These are phyloP conservation scores for Calliphora vicina DNA, from an alignment of 1,140 invertebrate species.

Conservation along the genomic window DNA sequence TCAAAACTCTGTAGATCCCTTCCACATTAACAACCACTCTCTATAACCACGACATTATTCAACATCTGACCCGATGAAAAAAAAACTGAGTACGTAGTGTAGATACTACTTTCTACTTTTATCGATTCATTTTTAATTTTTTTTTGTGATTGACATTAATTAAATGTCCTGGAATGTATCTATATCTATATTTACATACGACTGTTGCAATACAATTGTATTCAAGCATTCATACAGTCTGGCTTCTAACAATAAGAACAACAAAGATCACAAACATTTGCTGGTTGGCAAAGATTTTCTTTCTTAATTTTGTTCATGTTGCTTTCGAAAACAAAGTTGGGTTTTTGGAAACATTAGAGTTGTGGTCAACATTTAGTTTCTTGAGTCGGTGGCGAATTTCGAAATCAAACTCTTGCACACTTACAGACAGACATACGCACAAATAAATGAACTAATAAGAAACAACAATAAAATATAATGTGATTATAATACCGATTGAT, in stretches of 20 bases:
- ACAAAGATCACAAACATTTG: not conserved
- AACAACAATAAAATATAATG: not conserved
- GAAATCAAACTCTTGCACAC: not conserved
- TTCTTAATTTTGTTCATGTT: not conserved
- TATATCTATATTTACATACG: not conserved
- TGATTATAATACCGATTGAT: constrained; percentile 28
- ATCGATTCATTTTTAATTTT: too few species aligned
- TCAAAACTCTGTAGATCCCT: too few species aligned
- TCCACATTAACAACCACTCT: too few species aligned
- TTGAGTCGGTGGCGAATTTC: not conserved
- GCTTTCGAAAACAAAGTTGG: not conserved
- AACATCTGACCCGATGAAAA: too few species aligned
- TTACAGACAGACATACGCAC: too few species aligned
- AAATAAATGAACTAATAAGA: not conserved
- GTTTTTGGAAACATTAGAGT: not conserved
- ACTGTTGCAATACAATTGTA: not conserved
- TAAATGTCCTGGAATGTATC: too few species aligned
- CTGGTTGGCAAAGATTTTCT: too few species aligned
- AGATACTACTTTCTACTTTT: too few species aligned
- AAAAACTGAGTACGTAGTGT: too few species aligned
- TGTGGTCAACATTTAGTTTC: not conserved
- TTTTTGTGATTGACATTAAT: too few species aligned
- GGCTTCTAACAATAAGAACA: not conserved
- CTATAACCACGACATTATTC: too few species aligned
- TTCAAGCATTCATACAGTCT: not conserved